Evolutionary conservation across 2,888 invertebrate genomes (phyloP), one percentile per base, ranked within the genome.

Genomic region (Phytoseiulus persimilis): DNA sequence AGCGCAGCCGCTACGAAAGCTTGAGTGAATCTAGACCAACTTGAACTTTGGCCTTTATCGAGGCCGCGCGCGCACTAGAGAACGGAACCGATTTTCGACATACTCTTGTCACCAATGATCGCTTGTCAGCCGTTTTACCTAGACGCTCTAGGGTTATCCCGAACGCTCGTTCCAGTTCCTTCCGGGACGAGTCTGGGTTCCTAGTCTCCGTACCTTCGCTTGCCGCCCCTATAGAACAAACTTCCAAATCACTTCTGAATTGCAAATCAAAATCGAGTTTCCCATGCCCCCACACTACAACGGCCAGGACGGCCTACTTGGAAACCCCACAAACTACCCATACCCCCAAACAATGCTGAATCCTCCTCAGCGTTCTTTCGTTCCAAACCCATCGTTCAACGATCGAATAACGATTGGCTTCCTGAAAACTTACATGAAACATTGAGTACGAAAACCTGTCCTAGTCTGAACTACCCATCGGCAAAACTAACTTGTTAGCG

Each of bases 341-440:
- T 6, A 87, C 14, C 14, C 33, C 32, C 87, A 33, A 87, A 87
- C 33, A 45, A 87, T 87, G 87, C 87, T 87, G 87, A 87, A 87
- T 87, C 87, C 87, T 87, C 87, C 87, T 87, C 87, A 87, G 87
- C 87, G 87, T 87, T 87, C 45, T 87, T 87, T 87, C 87, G 87
- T 87, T 87, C 87, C 87, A n/a, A 87, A 87, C 32, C 65, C 65
- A 65, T 65, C 65, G 65, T 65, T 65, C 28, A 6, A 65, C 65
- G 23, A 65, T 65, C 65, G 28, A 65, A 14, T 65, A 65, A 65
- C 14, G 28, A 65, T 65, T 65, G 65, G 65, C 65, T 65, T 65
- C 65, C 65, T 65, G 28, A n/a, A n/a, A n/a, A 65, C 65, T 65
- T 65, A 28, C 5, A 3, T 11, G 65, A 65, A 65, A 65, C 28